phyloP scores from a whole-genome alignment of 2,113 vertebrate species.

The Platysternon megacephalum region DNA sequence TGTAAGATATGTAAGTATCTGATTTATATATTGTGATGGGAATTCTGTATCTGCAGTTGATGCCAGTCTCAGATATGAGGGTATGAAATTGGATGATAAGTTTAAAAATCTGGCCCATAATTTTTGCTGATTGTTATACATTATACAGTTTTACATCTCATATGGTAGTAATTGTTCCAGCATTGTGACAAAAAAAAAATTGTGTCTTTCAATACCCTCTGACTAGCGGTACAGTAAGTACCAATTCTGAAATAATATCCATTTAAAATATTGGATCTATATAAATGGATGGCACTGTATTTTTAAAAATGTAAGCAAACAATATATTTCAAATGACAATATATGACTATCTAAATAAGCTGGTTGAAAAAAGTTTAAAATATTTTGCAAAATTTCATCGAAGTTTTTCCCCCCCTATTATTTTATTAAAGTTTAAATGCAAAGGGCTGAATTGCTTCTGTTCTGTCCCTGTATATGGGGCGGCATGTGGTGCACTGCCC shows the following conservation, averaged over 20 bases:
- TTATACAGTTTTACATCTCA: not conserved
- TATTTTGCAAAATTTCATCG: not conserved
- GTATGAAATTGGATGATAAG: not conserved
- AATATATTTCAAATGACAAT: too few relatives aligned
- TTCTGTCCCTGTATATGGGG: not conserved
- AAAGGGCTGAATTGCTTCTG: not conserved
- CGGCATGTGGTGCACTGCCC: too few relatives aligned
- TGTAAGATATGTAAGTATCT: not conserved
- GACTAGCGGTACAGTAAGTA: not conserved
- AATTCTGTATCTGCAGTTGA: not conserved
- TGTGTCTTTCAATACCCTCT: not conserved
- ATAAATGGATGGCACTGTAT: too few relatives aligned
- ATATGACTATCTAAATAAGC: too few relatives aligned
- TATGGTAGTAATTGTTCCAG: not conserved
- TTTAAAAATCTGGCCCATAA: not conserved
- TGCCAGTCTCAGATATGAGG: not conserved
- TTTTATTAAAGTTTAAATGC: not conserved
- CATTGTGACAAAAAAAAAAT: not conserved
- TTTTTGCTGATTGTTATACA: not conserved
- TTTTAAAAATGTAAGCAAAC: too few relatives aligned
- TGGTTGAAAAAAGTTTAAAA: not conserved
- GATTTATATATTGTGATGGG: too few relatives aligned
- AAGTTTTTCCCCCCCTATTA: not conserved
- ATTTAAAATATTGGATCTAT: not conserved
- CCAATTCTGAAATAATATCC: not conserved